Evolutionary conservation across 2,797 vertebrate species (phyloP).

Genomic region (Peromyscus attwateri): DNA sequence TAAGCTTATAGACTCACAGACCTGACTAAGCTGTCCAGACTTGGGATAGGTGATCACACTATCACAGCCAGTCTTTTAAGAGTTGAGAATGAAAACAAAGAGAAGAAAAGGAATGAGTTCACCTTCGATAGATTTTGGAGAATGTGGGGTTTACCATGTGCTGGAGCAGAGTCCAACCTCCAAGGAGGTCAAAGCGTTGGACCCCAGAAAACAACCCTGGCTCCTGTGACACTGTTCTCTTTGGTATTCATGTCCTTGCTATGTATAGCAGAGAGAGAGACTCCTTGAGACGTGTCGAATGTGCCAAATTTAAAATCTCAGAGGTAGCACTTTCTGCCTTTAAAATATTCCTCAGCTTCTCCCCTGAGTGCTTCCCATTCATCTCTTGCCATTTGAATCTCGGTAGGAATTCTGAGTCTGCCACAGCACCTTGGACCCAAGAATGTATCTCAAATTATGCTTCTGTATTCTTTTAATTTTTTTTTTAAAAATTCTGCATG

Average conservation of each 20-base stretch:
- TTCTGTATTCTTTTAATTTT: conserved; percentile 57
- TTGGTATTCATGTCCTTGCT: conserved; percentile 68
- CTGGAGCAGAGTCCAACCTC: background rate
- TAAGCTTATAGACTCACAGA: background rate
- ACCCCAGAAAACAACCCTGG: background rate
- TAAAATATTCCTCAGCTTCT: background rate
- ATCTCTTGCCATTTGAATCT: background rate
- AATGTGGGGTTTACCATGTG: background rate
- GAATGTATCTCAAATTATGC: conserved; percentile 14
- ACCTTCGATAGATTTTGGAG: background rate
- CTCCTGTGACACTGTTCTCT: background rate
- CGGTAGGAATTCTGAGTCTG: background rate
- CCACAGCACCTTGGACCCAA: background rate
- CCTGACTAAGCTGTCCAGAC: background rate
- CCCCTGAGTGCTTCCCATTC: background rate
- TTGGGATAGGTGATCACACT: background rate
- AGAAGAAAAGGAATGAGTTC: background rate
- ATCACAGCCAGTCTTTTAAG: conserved; percentile 10
- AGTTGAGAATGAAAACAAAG: background rate
- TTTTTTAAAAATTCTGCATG: conserved; percentile 20
- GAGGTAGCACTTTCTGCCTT: conserved; percentile 55
- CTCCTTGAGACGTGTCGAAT: conserved; percentile 48
- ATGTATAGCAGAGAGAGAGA: conserved; percentile 62
- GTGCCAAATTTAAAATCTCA: conserved; percentile 67
- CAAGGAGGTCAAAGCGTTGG: conserved; percentile 45